Percentiles rank a stretch among this genome's conserved stretches.
These are phyloP conservation scores for Sceliomorpha sp. DNA, from an alignment of 2,888 invertebrate species.

Conservation along the genomic window DNA sequence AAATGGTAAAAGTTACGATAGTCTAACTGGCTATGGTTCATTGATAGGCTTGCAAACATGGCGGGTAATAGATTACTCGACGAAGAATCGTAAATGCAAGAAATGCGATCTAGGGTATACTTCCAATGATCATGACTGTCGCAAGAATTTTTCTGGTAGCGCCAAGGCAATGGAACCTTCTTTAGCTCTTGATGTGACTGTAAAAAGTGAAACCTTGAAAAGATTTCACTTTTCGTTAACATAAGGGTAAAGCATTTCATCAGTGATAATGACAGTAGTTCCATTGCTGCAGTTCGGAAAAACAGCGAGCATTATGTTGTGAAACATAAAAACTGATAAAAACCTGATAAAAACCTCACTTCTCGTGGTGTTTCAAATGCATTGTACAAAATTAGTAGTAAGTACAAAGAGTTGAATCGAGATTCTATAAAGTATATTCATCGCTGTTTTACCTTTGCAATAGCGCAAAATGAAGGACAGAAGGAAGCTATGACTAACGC, in stretches of 20 bases:
- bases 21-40: no score
- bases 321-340: no score
- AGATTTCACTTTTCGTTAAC: constrained; percentile 36
- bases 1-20: no score
- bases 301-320: constrained; percentile 46
- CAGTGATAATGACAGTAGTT: constrained; percentile 57
- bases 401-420: constrained; percentile 41
- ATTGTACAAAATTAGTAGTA: constrained; percentile 43
- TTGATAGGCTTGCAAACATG: no score
- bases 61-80: no score
- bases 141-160: not conserved
- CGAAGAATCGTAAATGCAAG: no score
- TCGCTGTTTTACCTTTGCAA: constrained; percentile 42
- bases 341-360: constrained; percentile 61
- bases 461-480: constrained; percentile 44
- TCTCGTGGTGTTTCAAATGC: constrained; percentile 49
- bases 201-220: constrained; percentile 26
- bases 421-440: constrained; percentile 32
- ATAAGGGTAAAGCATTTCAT: constrained; percentile 55
- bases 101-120: constrained; percentile 42
- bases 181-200: not conserved
- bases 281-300: constrained; percentile 52
- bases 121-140: not conserved
- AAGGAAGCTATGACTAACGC: constrained; percentile 27
- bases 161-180: no score